Conservation (phyloP, 2,888 invertebrate genomes). For the Candidula unifasciata region DNA sequence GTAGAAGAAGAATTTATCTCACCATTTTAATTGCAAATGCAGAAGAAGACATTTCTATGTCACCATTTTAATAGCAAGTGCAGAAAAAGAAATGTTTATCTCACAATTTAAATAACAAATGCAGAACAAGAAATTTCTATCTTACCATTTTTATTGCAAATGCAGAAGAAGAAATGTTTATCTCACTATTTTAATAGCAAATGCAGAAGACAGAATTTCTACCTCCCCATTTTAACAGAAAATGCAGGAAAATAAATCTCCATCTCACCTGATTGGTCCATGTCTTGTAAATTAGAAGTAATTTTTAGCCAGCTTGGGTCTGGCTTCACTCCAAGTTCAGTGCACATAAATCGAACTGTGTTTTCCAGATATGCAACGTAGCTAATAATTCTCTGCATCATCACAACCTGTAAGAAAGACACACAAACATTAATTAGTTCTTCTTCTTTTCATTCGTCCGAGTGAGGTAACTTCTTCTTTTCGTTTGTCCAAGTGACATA, state of each 20-base stretch:
- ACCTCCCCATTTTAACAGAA: not conserved
- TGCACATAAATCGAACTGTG: conserved; percentile 63
- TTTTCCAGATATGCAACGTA: conserved; percentile 74
- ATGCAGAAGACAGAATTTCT: not conserved
- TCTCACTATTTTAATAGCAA: not conserved
- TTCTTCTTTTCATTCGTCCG: too few relatives aligned
- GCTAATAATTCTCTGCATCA: conserved; percentile 74
- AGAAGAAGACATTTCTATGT: too few relatives aligned
- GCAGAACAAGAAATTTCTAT: not conserved
- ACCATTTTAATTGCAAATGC: too few relatives aligned
- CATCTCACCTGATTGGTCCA: conserved; percentile 37
- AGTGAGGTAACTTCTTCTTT: too few relatives aligned
- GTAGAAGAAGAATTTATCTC: too few relatives aligned
- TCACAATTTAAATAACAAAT: too few relatives aligned
- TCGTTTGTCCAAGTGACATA: too few relatives aligned
- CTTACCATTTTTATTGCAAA: not conserved
- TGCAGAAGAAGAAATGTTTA: too few relatives aligned
- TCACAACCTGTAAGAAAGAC: conserved; percentile 66
- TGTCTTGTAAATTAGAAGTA: conserved; percentile 47
- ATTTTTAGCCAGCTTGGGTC: conserved; percentile 45
- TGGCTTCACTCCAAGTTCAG: conserved; percentile 57
- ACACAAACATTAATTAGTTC: not conserved
- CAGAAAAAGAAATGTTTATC: too few relatives aligned
- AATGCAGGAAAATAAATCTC: not conserved
- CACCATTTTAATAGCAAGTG: too few relatives aligned